These are phyloP conservation scores for Myotis lucifugus DNA, from an alignment of 2,113 vertebrate species.

Conservation along the genomic window DNA sequence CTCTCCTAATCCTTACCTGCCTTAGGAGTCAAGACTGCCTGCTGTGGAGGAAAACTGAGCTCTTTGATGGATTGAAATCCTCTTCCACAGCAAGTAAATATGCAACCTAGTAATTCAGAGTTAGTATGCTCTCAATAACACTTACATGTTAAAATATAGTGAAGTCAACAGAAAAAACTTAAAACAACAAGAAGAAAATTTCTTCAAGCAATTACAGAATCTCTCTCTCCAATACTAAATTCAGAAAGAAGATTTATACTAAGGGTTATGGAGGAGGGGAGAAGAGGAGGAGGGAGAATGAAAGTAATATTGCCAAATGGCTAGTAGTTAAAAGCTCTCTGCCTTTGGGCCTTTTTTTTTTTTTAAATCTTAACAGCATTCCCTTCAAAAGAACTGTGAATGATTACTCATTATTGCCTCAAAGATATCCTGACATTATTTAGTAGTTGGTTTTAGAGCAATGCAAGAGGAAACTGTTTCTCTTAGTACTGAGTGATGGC, in stretches of 20 bases:
- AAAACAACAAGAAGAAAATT: neutral
- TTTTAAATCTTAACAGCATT: constrained; percentile 16
- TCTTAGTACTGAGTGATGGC: neutral
- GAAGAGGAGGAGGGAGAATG: neutral
- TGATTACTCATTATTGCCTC: constrained; percentile 34
- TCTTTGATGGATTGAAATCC: neutral
- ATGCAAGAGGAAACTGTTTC: constrained; percentile 20
- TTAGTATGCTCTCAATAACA: neutral
- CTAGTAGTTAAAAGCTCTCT: constrained; percentile 20
- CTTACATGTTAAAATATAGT: constrained; percentile 10
- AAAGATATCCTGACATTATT: constrained; percentile 48
- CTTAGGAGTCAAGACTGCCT: neutral
- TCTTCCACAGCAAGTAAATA: neutral
- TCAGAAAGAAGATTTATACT: neutral
- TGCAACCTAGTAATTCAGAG: neutral
- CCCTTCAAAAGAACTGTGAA: constrained; percentile 48
- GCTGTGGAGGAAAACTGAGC: neutral
- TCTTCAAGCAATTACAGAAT: neutral
- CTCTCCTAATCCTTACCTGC: neutral
- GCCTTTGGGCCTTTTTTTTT: neutral
- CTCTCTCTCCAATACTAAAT: neutral
- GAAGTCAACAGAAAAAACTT: neutral
- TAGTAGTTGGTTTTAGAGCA: constrained; percentile 2
- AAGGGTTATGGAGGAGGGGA: neutral
- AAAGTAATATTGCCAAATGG: constrained; percentile 2